Evolutionary conservation across 2,888 invertebrate genomes (phyloP).

Genomic region (Troglohyphantes excavatus): DNA sequence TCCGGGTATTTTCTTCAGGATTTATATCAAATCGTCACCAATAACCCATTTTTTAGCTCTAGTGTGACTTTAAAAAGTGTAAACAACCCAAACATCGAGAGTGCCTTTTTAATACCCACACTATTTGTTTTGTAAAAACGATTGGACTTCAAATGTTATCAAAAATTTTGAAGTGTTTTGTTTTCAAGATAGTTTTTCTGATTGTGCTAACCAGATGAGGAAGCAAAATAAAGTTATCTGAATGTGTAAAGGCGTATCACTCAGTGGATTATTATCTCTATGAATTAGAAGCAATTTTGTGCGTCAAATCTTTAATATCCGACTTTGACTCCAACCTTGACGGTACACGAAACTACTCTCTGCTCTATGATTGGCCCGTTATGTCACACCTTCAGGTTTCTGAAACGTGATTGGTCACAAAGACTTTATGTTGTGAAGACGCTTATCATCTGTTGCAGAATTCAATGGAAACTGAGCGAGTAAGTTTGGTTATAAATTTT

Average conservation of each 20-base stretch:
- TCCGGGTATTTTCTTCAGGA: too few relatives aligned
- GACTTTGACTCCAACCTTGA: slow-evolving; percentile 69
- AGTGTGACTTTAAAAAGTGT: too few relatives aligned
- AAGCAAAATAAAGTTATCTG: background rate
- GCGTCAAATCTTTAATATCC: background rate
- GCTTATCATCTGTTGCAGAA: slow-evolving; percentile 23
- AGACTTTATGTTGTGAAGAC: slow-evolving; percentile 14
- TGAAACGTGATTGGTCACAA: slow-evolving; percentile 39
- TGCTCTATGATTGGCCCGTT: slow-evolving; percentile 41
- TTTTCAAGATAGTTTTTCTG: too few relatives aligned
- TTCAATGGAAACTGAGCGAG: slow-evolving; percentile 75
- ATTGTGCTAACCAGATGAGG: background rate
- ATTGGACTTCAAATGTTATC: too few relatives aligned
- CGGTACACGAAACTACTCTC: background rate
- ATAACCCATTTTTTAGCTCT: too few relatives aligned
- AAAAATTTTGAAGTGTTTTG: too few relatives aligned
- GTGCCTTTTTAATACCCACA: too few relatives aligned
- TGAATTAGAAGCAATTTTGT: background rate
- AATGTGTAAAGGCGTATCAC: too few relatives aligned
- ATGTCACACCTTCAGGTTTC: slow-evolving; percentile 52
- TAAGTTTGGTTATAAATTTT: slow-evolving; percentile 35
- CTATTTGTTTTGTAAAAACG: too few relatives aligned
- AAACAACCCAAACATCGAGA: too few relatives aligned
- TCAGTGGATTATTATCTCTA: background rate
- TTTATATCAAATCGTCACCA: too few relatives aligned